These are phyloP conservation scores for Eueides isabella DNA, from an alignment of 1,140 invertebrate species.

Conservation along the genomic window DNA sequence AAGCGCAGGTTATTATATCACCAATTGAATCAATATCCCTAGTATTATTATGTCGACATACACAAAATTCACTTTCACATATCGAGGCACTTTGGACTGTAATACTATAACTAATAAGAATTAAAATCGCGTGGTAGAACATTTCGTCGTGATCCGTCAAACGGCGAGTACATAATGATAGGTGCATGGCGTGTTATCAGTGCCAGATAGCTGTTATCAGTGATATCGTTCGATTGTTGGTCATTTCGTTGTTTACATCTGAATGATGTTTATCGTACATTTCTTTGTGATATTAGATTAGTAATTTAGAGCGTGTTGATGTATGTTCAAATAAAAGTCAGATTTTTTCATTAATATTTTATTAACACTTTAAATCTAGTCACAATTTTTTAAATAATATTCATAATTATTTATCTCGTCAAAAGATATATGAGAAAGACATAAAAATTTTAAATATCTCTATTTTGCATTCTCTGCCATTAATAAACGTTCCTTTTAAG, in stretches of 20 bases:
- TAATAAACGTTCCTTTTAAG: too few relatives aligned
- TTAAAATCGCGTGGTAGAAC: slow-evolving; percentile 39
- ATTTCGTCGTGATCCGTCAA: slow-evolving; percentile 45
- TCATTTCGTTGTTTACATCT: slow-evolving; percentile 60
- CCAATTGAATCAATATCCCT: slow-evolving; percentile 53
- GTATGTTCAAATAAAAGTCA: neutral
- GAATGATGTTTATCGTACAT: slow-evolving; percentile 13
- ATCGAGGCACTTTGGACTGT: slow-evolving; percentile 45
- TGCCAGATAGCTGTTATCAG: slow-evolving; percentile 59
- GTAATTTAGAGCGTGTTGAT: neutral
- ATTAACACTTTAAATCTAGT: neutral
- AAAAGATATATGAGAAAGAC: too few relatives aligned
- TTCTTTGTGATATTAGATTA: neutral
- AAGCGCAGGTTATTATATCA: slow-evolving; percentile 65
- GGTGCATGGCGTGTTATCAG: slow-evolving; percentile 46
- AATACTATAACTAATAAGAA: slow-evolving; percentile 41
- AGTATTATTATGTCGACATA: slow-evolving; percentile 52
- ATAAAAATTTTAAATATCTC: too few relatives aligned
- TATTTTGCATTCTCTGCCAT: too few relatives aligned
- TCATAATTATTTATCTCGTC: too few relatives aligned
- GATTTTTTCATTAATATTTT: neutral
- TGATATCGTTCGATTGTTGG: slow-evolving; percentile 63
- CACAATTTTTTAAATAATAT: too few relatives aligned
- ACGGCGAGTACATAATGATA: slow-evolving; percentile 38
- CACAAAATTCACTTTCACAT: slow-evolving; percentile 61